These are phyloP conservation scores for Rhabdomys dilectus DNA, from an alignment of 2,113 vertebrate genomes.

Conservation along the genomic window DNA sequence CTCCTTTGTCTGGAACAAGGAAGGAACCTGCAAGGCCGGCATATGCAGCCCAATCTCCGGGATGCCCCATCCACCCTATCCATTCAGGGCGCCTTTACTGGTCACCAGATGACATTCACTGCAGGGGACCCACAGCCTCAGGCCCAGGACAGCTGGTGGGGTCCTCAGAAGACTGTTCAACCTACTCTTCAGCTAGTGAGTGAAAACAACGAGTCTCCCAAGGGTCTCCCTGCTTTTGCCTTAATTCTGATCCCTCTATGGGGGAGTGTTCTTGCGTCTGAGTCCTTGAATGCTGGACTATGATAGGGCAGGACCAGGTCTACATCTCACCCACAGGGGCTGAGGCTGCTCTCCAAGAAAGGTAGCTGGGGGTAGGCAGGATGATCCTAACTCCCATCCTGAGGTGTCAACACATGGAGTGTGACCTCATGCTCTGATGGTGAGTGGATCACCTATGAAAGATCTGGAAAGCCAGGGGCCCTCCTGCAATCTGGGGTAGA, in stretches of 20 bases:
- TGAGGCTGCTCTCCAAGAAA: neutral
- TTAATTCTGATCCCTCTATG: neutral
- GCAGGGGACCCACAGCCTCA: neutral
- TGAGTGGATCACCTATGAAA: neutral
- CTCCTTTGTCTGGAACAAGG: neutral
- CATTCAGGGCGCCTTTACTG: neutral
- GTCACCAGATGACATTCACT: neutral
- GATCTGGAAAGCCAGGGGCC: neutral
- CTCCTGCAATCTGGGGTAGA: neutral
- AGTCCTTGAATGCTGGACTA: slow-evolving; percentile 16
- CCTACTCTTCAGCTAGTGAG: neutral
- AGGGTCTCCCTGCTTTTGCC: neutral
- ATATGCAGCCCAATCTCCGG: neutral
- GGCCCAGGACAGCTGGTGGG: neutral
- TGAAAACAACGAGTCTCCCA: neutral
- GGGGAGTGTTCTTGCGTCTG: neutral
- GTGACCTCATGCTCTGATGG: neutral
- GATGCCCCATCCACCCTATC: neutral
- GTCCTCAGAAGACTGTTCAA: neutral
- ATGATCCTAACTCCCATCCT: too few species aligned
- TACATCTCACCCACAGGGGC: neutral
- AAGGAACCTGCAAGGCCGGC: neutral
- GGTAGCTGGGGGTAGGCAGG: neutral
- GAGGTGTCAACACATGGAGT: neutral
- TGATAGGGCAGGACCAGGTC: neutral